A percentile compares a stretch with the other conserved stretches of the same genome.
These are phyloP conservation scores for Chamaea fasciata DNA, from an alignment of 2,113 vertebrate species.

Conservation along the genomic window DNA sequence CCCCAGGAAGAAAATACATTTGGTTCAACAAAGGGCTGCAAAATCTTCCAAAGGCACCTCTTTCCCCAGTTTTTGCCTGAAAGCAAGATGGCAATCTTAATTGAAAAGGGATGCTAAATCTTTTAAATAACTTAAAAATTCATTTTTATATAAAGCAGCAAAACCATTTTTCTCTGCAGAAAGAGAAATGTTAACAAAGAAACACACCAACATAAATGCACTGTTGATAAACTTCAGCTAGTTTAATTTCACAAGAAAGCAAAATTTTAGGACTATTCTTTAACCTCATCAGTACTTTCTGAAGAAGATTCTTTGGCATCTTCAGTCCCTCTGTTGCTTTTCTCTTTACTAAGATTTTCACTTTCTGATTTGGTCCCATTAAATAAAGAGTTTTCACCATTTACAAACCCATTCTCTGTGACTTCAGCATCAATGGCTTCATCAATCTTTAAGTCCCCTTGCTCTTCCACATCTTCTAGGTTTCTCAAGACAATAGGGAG, in stretches of 20 bases:
- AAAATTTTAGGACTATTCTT: conserved; percentile 70
- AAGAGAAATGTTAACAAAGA: conserved; percentile 74
- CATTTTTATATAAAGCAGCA: conserved; percentile 80
- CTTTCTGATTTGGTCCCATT: conserved; percentile 70
- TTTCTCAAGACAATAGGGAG: conserved; percentile 85
- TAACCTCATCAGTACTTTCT: conserved; percentile 54
- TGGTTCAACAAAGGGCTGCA: conserved; percentile 45
- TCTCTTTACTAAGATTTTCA: conserved; percentile 57
- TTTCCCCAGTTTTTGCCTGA: conserved; percentile 30
- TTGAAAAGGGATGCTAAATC: conserved; percentile 71
- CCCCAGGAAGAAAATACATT: conserved; percentile 59
- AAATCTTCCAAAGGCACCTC: conserved; percentile 45
- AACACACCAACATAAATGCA: conserved; percentile 66
- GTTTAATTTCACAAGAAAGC: conserved; percentile 67
- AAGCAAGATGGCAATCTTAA: conserved; percentile 79
- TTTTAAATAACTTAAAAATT: conserved; percentile 81
- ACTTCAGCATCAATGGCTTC: conserved; percentile 68
- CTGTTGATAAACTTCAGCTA: conserved; percentile 61
- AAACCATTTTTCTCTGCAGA: conserved; percentile 74
- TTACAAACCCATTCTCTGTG: conserved; percentile 73
- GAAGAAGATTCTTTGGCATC: conserved; percentile 78
- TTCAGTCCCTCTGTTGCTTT: conserved; percentile 70
- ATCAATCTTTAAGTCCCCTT: conserved; percentile 67
- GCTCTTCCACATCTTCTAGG: conserved; percentile 77
- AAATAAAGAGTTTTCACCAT: conserved; percentile 76